Base-by-base conservation (phyloP, 2,113 vertebrate genomes). In the Pyrgilauda ruficollis region DNA sequence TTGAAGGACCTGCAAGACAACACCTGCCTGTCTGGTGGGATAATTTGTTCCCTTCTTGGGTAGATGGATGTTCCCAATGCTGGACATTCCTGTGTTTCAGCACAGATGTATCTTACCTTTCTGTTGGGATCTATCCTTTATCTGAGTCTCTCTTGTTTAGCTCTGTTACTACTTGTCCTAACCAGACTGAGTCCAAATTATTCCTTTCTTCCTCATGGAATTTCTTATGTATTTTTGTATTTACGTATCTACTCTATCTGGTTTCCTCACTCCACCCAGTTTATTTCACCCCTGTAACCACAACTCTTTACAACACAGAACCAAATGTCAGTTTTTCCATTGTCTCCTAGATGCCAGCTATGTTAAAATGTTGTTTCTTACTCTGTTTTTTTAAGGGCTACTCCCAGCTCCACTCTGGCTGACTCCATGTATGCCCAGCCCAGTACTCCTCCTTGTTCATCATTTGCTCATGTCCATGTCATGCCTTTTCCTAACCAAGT, bases 351-450 rank as follows among this genome's bases (percentile, higher is more conserved):
- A 47, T 76, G 64, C 70, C 93, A 79, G 59, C 74, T 85, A 4
- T 1, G 2, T 46, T 66, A 46, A 89, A 94, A 79, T 39, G 31
- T 53, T 84, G 39, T 72, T 94, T 70, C 79, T 95, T 79, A 39
- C 1, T 82, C 59, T 66, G 53, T 84, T 88, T 94, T 91, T 91
- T 58, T 47, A 78, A 81, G 41, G 76, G n/a, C 85, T 87, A 72
- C 86, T 93, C 92, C 90, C 94, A 94, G 33, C 88, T 88, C 92
- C 91, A 80, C 91, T 87, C 92, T 83, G 59, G 33, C 85, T 90
- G 83, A 86, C 56, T 90, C 75, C 11, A 5, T 28, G 50, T 43
- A 22, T 90, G 63, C 41, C 46, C 52, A 91, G 68, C 35, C 63
- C 59, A 63, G 63, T 59, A 72, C 67, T 88, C 85, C 72, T 83